phyloP scores from a whole-genome alignment of 2,888 invertebrate genomes.

The Pachymerium ferrugineum region DNA sequence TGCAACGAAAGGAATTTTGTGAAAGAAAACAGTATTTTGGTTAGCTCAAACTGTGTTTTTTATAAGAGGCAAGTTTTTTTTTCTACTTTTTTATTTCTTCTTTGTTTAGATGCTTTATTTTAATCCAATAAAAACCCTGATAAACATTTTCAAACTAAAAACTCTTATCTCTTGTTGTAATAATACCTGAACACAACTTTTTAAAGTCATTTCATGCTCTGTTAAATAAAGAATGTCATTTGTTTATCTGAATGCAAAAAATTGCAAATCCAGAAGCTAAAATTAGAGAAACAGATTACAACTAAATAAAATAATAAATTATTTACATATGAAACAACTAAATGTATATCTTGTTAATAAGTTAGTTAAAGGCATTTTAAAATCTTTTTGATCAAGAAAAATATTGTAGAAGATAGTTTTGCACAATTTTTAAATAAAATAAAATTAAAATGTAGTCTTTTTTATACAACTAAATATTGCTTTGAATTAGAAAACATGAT shows the following conservation, averaged over 20 bases:
- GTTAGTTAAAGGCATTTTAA: neutral
- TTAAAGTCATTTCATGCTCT: neutral
- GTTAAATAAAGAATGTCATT: neutral
- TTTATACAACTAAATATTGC: conserved; percentile 16
- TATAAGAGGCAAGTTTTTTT: too few species aligned
- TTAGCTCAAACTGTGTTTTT: too few species aligned
- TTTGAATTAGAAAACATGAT: neutral
- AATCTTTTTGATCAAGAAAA: neutral
- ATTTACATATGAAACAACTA: conserved; percentile 1
- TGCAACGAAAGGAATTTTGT: too few species aligned
- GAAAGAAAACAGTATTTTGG: too few species aligned
- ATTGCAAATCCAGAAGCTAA: neutral
- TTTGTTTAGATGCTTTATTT: too few species aligned
- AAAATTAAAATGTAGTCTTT: neutral
- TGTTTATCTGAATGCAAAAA: conserved; percentile 12
- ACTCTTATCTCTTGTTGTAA: too few species aligned
- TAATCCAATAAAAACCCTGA: too few species aligned
- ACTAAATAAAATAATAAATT: neutral
- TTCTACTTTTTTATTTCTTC: too few species aligned
- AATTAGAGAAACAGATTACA: neutral
- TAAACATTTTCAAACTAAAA: too few species aligned
- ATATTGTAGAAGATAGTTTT: neutral
- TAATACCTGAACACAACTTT: neutral
- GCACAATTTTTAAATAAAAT: neutral
- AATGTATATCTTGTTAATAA: conserved; percentile 4